Evolutionary conservation across 2,113 vertebrate genomes (phyloP).

Genomic region (Bos javanicus): DNA sequence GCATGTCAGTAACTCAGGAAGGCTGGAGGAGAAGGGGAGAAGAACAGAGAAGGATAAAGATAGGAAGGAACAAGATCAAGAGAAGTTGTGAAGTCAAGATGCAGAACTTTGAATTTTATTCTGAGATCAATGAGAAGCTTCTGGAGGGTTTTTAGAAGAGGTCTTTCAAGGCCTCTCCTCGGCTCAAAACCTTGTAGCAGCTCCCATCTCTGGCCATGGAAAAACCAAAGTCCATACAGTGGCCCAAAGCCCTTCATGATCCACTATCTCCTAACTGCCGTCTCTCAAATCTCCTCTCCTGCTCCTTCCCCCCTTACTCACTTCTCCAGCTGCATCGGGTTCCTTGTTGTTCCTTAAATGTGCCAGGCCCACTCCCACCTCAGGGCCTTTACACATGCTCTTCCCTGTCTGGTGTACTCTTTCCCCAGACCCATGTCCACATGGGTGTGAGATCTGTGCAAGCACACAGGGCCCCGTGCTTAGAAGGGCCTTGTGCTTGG

Average conservation of each 20-base stretch:
- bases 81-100: background rate
- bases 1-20: background rate
- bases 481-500: background rate
- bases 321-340: background rate
- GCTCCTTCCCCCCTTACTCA: accelerated
- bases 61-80: background rate
- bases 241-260: background rate
- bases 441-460: background rate
- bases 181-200: background rate
- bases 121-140: background rate
- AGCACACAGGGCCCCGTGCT: background rate
- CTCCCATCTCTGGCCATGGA: background rate
- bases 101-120: background rate
- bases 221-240: background rate
- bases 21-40: background rate
- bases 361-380: background rate
- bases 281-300: background rate
- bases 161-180: background rate
- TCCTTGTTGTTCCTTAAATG: background rate
- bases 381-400: background rate
- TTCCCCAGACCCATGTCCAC: background rate
- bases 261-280: background rate
- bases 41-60: background rate
- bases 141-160: background rate
- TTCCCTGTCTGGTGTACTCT: background rate